Evolutionary conservation across 2,888 invertebrate genomes (phyloP), one percentile per base, ranked within the genome.

Genomic region (Chymomyza caudatula): DNA sequence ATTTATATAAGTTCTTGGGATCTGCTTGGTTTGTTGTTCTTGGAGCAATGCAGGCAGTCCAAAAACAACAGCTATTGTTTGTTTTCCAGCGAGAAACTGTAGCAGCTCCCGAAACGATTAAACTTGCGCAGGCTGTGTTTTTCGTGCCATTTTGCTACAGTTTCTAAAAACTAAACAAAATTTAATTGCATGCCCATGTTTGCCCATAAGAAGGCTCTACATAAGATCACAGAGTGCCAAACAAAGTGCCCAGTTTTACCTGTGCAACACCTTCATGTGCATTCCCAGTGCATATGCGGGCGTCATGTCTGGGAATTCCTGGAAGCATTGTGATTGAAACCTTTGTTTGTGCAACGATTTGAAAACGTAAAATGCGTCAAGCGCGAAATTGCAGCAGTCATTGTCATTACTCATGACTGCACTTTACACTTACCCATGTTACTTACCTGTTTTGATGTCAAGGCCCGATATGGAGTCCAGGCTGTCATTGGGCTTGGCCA

Each of bases 1-100:
- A 83, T 85, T 79, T 79, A 73, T 69, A 75, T 65, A 77, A 67
- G 54, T 80, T 70, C 74, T 74, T 3, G 8, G 15, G 17, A 23
- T 13, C 8, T 19, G 20, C 22, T 82, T 67, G 51, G 64, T 59
- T 63, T 64, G 65, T 66, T 66, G 67, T 58, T 69, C 63, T 62
- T 59, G 65, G 2, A 37, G 25, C 55, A 62, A 56, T 63, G 63
- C 51, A 60, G 58, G 58, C 37, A 55, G 60, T 66, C 62, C 52
- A 17, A 54, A 4, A 67, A 56, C 59, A 51, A 43, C 69, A 67
- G 76, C 72, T 66, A 66, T 67, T 69, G 64, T 8, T 69, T 78
- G 59, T 69, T 71, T 60, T 80, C 83, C 47, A 49, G 23, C 29
- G 52, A n/a, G 52, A 72, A 71, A 64, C 44, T 52, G 60, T 58